Conservation (phyloP, 2,113 vertebrate genomes). For the Chaenocephalus aceratus region DNA sequence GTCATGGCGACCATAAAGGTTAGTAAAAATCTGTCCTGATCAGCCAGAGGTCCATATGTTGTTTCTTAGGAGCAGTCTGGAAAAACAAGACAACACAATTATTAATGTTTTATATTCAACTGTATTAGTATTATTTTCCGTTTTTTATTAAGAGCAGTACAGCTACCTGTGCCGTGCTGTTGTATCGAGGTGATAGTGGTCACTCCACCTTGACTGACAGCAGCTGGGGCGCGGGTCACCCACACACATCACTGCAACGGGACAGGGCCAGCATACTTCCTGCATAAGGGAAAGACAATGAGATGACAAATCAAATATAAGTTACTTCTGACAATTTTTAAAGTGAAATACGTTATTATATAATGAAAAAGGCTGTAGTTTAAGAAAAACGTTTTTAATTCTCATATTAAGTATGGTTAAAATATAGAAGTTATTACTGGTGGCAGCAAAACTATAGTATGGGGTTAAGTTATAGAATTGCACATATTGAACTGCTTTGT, state of each 20-base stretch:
- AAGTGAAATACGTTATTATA: no score
- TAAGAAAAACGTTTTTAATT: no score
- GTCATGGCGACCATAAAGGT: slow-evolving; percentile 95
- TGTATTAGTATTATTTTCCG: background rate
- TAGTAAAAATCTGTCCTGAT: slow-evolving; percentile 96
- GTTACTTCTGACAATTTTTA: no score
- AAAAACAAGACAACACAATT: slow-evolving; percentile 8
- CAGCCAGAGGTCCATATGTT: slow-evolving; percentile 92
- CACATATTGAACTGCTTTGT: no score
- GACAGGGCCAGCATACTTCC: slow-evolving; percentile 81
- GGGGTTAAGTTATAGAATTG: no score
- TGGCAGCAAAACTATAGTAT: background rate
- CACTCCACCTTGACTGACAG: slow-evolving; percentile 64
- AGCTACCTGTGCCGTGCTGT: slow-evolving; percentile 79
- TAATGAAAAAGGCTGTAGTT: no score
- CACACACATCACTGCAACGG: slow-evolving; percentile 65
- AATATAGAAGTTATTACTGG: no score
- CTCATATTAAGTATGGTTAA: no score
- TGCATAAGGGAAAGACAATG: background rate
- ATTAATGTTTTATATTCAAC: background rate
- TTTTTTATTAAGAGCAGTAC: background rate
- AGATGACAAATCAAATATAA: background rate
- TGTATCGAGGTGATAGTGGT: slow-evolving; percentile 72
- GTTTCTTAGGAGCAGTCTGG: slow-evolving; percentile 87
- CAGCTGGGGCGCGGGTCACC: slow-evolving; percentile 67